Conservation (phyloP, 1,140 invertebrate species). For the Stenopsyche tienmushanensis region DNA sequence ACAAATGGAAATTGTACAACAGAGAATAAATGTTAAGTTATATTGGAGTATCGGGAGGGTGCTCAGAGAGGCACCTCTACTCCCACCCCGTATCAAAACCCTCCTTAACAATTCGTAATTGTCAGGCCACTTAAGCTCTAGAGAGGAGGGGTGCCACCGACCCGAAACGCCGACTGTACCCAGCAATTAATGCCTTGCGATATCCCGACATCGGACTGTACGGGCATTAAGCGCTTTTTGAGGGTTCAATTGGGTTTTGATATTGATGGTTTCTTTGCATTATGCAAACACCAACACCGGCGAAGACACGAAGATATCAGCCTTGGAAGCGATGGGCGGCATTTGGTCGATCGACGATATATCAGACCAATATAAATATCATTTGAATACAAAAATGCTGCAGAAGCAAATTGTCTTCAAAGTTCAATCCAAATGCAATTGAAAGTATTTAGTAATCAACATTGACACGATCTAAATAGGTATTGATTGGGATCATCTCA, state of each 20-base stretch:
- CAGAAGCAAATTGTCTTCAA: too few relatives aligned
- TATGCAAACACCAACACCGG: background rate
- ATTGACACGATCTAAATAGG: too few relatives aligned
- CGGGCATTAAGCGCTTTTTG: conserved; percentile 19
- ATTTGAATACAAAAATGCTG: too few relatives aligned
- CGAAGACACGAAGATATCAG: too few relatives aligned
- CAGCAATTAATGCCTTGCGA: conserved; percentile 18
- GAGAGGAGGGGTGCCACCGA: background rate
- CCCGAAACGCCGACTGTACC: background rate
- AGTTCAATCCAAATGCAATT: too few relatives aligned
- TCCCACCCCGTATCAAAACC: conserved; percentile 18
- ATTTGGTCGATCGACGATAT: too few relatives aligned
- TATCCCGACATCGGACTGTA: conserved; percentile 21
- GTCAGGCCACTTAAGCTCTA: conserved; percentile 35
- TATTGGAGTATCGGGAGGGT: conserved; percentile 26
- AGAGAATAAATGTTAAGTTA: conserved; percentile 35
- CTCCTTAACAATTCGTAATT: conserved; percentile 38
- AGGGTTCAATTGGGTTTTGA: conserved; percentile 27
- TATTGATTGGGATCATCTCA: too few relatives aligned
- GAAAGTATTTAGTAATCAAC: too few relatives aligned
- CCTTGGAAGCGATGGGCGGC: too few relatives aligned
- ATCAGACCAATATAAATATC: too few relatives aligned
- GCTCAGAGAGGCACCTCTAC: background rate
- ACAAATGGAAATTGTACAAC: conserved; percentile 35
- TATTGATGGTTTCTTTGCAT: conserved; percentile 1